Percentiles rank a stretch among this genome's conserved stretches.
Evolutionary conservation across 2,888 invertebrate species (phyloP).

Genomic region (Crocallis elinguaria): DNA sequence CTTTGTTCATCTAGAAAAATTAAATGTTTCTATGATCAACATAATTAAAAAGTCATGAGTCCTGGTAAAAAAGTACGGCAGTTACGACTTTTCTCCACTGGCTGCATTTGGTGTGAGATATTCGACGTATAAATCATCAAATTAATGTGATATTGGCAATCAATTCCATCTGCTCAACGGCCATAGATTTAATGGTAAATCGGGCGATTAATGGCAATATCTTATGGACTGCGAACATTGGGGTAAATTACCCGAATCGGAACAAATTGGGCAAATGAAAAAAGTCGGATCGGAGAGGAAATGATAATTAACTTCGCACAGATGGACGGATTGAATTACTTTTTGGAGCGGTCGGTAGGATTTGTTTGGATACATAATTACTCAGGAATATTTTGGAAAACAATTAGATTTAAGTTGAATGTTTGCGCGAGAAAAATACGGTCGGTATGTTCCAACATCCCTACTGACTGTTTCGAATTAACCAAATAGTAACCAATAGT

Average conservation of each 20-base stretch:
- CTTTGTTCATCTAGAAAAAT: too few species aligned
- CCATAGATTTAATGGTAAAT: conserved; percentile 36
- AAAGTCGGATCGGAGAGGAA: conserved; percentile 24
- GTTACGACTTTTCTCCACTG: neutral
- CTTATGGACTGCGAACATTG: conserved; percentile 37
- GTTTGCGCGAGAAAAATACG: too few species aligned
- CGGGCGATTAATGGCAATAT: conserved; percentile 36
- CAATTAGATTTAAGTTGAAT: too few species aligned
- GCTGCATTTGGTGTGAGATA: neutral
- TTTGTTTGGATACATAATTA: conserved; percentile 13
- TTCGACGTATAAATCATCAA: conserved; percentile 23
- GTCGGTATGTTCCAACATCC: too few species aligned
- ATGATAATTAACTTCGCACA: conserved; percentile 29
- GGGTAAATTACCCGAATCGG: conserved; percentile 32
- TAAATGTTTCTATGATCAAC: too few species aligned
- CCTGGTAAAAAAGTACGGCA: too few species aligned
- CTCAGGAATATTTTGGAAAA: neutral
- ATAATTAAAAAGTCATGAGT: too few species aligned
- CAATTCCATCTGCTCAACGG: conserved; percentile 31
- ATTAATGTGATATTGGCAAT: conserved; percentile 29
- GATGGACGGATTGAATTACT: conserved; percentile 24
- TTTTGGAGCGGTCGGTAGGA: conserved; percentile 16
- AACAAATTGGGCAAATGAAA: conserved; percentile 35
- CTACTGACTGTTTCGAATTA: too few species aligned
- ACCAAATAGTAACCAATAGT: too few species aligned